A percentile compares a stretch with the other conserved stretches of the same genome.
Conservation (phyloP, 2,113 vertebrate genomes). For the Falcunculus frontatus region DNA sequence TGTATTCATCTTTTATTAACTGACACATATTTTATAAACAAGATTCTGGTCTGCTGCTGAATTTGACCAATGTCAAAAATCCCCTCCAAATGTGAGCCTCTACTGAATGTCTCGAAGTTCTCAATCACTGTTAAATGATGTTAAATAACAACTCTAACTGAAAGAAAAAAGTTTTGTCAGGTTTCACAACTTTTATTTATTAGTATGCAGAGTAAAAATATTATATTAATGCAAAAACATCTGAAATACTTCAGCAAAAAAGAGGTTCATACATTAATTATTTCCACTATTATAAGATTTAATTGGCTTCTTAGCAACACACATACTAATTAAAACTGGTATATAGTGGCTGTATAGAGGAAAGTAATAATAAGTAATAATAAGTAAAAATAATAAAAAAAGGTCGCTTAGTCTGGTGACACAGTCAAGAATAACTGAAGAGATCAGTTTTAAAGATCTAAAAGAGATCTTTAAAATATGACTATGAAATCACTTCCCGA, state of each 20-base stretch:
- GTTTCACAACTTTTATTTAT: neutral
- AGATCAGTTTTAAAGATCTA: no score
- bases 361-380: neutral
- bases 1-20: neutral
- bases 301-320: neutral
- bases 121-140: neutral
- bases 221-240: neutral
- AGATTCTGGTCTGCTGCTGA: neutral
- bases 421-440: neutral
- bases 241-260: neutral
- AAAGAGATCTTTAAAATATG: neutral
- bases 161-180: neutral
- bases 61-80: neutral
- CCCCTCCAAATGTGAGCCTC: fast-evolving
- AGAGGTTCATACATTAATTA: neutral
- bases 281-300: neutral
- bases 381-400: neutral
- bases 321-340: neutral
- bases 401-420: fast-evolving
- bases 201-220: neutral
- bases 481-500: neutral
- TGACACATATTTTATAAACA: neutral
- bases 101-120: neutral
- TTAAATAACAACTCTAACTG: neutral
- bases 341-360: neutral